These are phyloP conservation scores for Cossypha niveicapilla DNA, from an alignment of 2,797 vertebrate species.

Conservation along the genomic window DNA sequence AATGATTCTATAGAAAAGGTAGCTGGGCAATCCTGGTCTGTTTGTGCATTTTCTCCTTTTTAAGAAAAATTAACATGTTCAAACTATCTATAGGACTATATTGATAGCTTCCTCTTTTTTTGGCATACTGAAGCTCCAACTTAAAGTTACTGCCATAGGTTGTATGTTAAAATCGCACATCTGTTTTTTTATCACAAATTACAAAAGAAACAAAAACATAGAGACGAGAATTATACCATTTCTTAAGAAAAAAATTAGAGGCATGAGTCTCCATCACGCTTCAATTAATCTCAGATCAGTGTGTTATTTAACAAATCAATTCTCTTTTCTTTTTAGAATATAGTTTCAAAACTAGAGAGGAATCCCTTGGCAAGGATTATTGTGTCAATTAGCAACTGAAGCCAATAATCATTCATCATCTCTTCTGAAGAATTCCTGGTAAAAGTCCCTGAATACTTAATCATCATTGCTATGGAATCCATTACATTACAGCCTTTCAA, in stretches of 20 bases:
- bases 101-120: neutral
- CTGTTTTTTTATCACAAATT: neutral
- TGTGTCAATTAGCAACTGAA: slow-evolving; percentile 46
- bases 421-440: slow-evolving; percentile 32
- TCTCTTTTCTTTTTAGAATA: slow-evolving; percentile 12
- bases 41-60: neutral
- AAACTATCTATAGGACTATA: neutral
- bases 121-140: neutral
- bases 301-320: slow-evolving; percentile 3
- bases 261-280: neutral
- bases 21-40: neutral
- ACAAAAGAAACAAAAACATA: neutral
- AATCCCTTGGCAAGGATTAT: slow-evolving; percentile 22
- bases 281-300: neutral
- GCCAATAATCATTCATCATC: slow-evolving; percentile 48
- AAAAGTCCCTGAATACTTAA: slow-evolving; percentile 36
- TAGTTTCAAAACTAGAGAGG: slow-evolving; percentile 27
- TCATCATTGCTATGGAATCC: slow-evolving; percentile 46
- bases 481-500: slow-evolving; percentile 19
- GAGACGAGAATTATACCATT: neutral
- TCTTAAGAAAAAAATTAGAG: neutral
- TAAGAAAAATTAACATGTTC: neutral
- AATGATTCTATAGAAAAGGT: neutral
- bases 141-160: neutral
- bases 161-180: neutral